Evolutionary conservation across 2,797 vertebrate genomes (phyloP), one percentile per base, ranked within the genome.

Genomic region (Synaphobranchus kaupii): DNA sequence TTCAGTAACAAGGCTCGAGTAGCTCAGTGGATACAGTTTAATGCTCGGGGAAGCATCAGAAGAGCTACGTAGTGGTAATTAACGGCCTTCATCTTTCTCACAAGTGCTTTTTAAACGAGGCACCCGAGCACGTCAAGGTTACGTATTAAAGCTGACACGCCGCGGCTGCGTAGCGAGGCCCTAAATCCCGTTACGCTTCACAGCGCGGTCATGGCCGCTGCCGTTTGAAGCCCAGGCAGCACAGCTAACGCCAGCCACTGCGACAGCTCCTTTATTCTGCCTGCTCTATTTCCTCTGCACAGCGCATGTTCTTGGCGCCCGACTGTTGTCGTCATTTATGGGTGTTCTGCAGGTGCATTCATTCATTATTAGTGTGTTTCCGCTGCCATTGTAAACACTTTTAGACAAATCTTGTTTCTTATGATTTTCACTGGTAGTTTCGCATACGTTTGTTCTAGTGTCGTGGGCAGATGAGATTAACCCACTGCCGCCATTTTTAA

Each of bases 81-180:
- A 81, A 81, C 47, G 47, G 22, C 47, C 78, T 81, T 81, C 78
- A 81, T 48, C 78, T 25, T 47, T 50, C 78, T 50, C 78, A 50
- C 78, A 50, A 81, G 78, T 4, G 20, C 22, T 48, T 22, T 81
- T 81, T 50, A 81, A 81, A 81, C 25, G 20, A 48, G 44, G 44
- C 22, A 47, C 44, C 47, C 78, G 20, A 50, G 50, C 78, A 81
- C 78, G 78, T 50, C 78, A 50, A 81, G 78, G 78, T n/a, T 50
- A 47, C 78, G 47, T 12, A 50, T 50, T 48, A 81, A 81, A 81
- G 78, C 78, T 81, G 12, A 50, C 78, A 25, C 20, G 22, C 10
- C 6, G 47, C 22, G 17, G 78, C 78, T 17, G 34, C 39, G 17
- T 22, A 48, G 6, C 20, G 17, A 47, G 76, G 12, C 76, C 15